A percentile compares a stretch with the other conserved stretches of the same genome.
Evolutionary conservation across 37 sponge, comb jelly and placozoan species (phyloP).

Genomic region (Spongia lamella): DNA sequence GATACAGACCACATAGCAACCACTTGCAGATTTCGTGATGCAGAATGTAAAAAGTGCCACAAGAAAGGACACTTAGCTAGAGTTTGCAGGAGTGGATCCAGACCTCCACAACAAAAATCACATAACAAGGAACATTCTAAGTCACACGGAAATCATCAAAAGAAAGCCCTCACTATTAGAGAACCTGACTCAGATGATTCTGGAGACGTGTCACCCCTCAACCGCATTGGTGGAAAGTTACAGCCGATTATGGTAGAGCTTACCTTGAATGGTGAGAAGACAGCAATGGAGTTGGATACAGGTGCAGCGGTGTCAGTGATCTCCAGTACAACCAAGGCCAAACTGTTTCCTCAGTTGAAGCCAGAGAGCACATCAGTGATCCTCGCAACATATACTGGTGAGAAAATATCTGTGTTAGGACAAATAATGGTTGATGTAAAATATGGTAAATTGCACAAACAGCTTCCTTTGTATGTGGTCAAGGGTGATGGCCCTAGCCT

Average conservation of each 20-base stretch:
- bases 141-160: no score
- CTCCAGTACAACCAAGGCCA: neutral
- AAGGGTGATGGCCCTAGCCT: slow-evolving; percentile 12
- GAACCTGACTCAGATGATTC: no score
- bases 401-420: neutral
- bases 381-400: slow-evolving; percentile 12
- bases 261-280: neutral
- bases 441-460: neutral
- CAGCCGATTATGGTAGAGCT: slow-evolving; percentile 5
- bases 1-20: neutral
- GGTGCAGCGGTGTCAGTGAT: slow-evolving; percentile 23
- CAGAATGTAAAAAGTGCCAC: slow-evolving; percentile 6
- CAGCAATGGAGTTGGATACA: slow-evolving; percentile 25
- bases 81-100: neutral
- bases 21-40: neutral
- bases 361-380: neutral
- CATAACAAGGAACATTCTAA: no score
- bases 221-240: neutral
- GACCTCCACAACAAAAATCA: no score
- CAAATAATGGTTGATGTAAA: neutral
- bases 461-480: slow-evolving; percentile 4
- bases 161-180: no score
- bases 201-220: no score
- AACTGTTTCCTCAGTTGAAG: slow-evolving; percentile 3
- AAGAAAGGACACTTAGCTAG: slow-evolving; percentile 31